phyloP scores from a whole-genome alignment of 2,797 vertebrate species.

The Hipposideros larvatus region DNA sequence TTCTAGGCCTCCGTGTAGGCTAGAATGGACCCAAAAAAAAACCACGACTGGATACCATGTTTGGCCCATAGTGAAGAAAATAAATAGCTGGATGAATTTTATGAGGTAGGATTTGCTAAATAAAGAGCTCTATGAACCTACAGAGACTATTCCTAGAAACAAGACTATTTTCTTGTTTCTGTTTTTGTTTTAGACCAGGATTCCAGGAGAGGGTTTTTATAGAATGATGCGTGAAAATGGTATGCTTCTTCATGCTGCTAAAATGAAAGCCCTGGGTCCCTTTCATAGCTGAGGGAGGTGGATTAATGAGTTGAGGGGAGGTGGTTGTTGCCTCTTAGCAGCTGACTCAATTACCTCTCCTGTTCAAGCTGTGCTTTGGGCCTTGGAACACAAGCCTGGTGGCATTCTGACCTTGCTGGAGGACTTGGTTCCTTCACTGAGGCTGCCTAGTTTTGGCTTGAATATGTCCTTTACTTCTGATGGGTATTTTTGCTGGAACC shows the following conservation, averaged over 20 bases:
- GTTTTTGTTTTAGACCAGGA: conserved; percentile 62
- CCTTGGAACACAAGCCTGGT: conserved; percentile 56
- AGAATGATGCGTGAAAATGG: conserved; percentile 62
- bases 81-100: conserved; percentile 78
- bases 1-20: neutral
- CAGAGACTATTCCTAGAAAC: neutral
- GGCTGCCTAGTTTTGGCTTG: neutral
- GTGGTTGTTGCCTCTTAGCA: conserved; percentile 64
- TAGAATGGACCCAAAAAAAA: neutral
- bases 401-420: conserved; percentile 53
- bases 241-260: conserved; percentile 55
- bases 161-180: neutral
- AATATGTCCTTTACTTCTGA: conserved; percentile 9
- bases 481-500: conserved; percentile 7
- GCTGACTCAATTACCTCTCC: conserved; percentile 58
- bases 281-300: conserved; percentile 43
- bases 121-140: neutral
- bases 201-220: conserved; percentile 82
- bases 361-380: conserved; percentile 56
- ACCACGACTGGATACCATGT: neutral
- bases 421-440: conserved; percentile 22
- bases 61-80: neutral
- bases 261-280: conserved; percentile 70
- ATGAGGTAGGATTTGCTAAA: conserved; percentile 71
- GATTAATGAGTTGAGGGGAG: conserved; percentile 65